Evolutionary conservation across 2,113 vertebrate genomes (phyloP), one percentile per base, ranked within the genome.

Genomic region (Brachypodius melanocephalos): DNA sequence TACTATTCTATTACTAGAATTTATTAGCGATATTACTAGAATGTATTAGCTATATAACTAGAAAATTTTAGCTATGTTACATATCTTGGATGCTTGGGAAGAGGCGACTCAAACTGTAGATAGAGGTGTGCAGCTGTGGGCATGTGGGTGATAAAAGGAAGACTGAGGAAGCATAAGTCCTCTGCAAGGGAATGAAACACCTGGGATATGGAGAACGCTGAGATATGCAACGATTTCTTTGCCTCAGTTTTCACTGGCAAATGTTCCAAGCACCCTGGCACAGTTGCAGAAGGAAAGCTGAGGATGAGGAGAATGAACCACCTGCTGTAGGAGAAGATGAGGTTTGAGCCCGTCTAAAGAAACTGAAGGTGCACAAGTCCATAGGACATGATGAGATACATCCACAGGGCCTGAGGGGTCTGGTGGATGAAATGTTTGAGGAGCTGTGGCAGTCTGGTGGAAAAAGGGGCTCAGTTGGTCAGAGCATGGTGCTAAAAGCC

Each of bases 381-480:
- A 1, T 34, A 31, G 34, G 57, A 31, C 9, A 3, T 3, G 10
- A 54, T 29, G 19, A 17, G 13, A 4, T 48, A 9, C 1, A 1
- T 40, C n/a, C 28, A n/a, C 1, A 1, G 15, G 55, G 46, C 5
- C 29, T 31, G 57, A 55, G 42, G 24, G 24, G 22, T 21, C 28
- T 26, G 25, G 14, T 6, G 17, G 20, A 10, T 57, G 34, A 42
- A 79, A 46, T 34, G 4, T 63, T 6, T 63, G 20, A 57, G 17
- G 36, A 26, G 34, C 20, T 28, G 5, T n/a, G 63, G 40, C 16
- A 40, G 31, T 57, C 34, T 34, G 31, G 31, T 55, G 42, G 55
- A 58, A 65, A 65, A 36, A 36, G 17, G n/a, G 29, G n/a, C 29
- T 65, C 49, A n/a, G n/a, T 17, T 54, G 14, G 28, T n/a, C 29